Evolutionary conservation across 2,797 vertebrate genomes (phyloP), one percentile per base, ranked within the genome.

Genomic region (Semotilus atromaculatus): DNA sequence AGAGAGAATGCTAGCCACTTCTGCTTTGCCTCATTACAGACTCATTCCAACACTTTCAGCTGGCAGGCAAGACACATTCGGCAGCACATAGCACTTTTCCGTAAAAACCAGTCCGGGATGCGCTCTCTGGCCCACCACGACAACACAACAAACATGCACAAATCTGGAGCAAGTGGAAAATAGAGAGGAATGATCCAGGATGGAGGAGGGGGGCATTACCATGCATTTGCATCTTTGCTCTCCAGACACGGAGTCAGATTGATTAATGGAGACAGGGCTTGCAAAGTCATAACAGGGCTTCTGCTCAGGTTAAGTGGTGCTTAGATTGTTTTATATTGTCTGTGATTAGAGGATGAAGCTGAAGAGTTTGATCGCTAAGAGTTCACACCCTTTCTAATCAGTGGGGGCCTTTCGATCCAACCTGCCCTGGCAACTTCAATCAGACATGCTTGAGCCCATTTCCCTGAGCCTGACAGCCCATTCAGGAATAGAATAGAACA

Each of bases 231-330:
- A 94, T 95, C 90, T 31, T 82, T 26, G 86, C 89, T 91, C 92
- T 92, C 80, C 87, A 83, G 89, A 91, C 92, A 92, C 92, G 90
- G 90, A 89, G 93, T 92, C 91, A 93, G 94, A 95, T 94, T 95
- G 94, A 96, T 96, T 96, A 96, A 95, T 93, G 94, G 93, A 95
- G 95, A 96, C 95, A 95, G 93, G 94, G 94, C 94, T 94, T 93
- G 93, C 92, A 92, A 91, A 94, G 93, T 91, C 92, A 91, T 93
- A 94, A 95, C 95, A 94, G 90, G 92, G 91, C 92, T 90, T 87
- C 91, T 88, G 91, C 91, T 86, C 94, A 95, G 94, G 94, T 95
- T 96, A 96, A 95, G 93, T 94, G 95, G 93, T 94, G 94, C 94
- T 94, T 93, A 94, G 93, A 95, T 96, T 95, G 94, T 95, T 94